Base-by-base conservation (phyloP, 1,140 invertebrate species). In the Propsilocerus akamusi region DNA sequence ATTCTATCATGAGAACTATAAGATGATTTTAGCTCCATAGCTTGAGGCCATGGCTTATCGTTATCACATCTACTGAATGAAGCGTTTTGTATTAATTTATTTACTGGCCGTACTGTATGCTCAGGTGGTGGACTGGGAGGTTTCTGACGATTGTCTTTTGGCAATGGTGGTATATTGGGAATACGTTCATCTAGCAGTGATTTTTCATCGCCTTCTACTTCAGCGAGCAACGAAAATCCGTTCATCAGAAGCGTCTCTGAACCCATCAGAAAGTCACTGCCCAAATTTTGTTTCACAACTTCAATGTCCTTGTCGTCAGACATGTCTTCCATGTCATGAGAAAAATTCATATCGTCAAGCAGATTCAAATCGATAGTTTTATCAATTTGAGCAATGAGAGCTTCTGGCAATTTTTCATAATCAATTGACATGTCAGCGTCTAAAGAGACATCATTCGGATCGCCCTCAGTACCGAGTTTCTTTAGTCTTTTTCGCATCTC, bases 401-500 rank as follows among this genome's bases (percentile, higher is more conserved):
- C 22, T 20, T 64, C 62, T 14, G 61, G 58, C 12, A 61, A 46
- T 6, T 59, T 51, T 2, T 58, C 49, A 3, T 10, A 34, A 52
- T 49, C 7, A 47, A 53, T 47, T 60, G 48, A 41, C 58, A 58
- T 0, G 56, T 55, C 11, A 54, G 49, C 6, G 58, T 41, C 34
- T 7, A 41, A 41, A 20, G 34, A 17, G 5, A 41, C 17, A 17
- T 41, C 34, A 20, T 41, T n/a, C n/a, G n/a, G 23, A n/a, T 26
- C 2, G 17, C 14, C 25, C 22, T 47, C 46, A 25, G 25, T n/a
- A 47, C 25, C 25, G 14, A 47, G 24, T 12, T 12, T 47, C n/a
- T 26, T 47, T 2, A 63, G 47, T 32, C 63, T 59, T 2, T 56
- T 56, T 1, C 59, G 55, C 20, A 64, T 56, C 34, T 59, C 57